Evolutionary conservation across 1,140 invertebrate genomes (phyloP), one percentile per base, ranked within the genome.

Genomic region (Tigriopus japonicus): DNA sequence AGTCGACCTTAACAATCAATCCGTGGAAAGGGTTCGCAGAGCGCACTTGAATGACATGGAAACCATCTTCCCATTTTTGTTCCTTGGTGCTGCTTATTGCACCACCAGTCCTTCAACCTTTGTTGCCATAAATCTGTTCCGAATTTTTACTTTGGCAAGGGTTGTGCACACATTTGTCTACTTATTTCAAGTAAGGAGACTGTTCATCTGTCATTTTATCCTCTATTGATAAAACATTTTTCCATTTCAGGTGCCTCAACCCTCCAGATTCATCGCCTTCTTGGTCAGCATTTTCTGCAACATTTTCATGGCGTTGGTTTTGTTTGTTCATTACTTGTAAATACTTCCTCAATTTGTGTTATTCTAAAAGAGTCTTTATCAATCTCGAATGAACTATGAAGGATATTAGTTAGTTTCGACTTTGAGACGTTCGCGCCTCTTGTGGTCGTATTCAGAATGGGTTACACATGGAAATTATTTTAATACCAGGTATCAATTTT

Each of bases 11-110:
- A 72, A 76, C 62, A 74, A 81, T 65, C 70, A 71, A 6, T 74
- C 79, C 64, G 70, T 81, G 0, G 79, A 80, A 66, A 72, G 79
- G 62, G 72, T 78, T 13, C 72, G 71, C 62, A 66, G 71, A 64
- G 78, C 79, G 12, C 82, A 84, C 66, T 69, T 75, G 56, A 84
- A 84, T 65, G 82, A 84, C 66, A 64, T 84, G 56, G 82, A 84
- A 68, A 84, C 82, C 64, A 75, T 83, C 60, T 67, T 79, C 10
- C 73, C 78, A 5, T 84, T 82, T 71, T 72, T 81, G 7, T 65
- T 76, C 1, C 69, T 79, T 43, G 80, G 77, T 1, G 72, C 76
- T 0, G 62, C 81, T 1, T 84, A 81, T 68, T 68, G 80, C 0
- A 66, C 76, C 42, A 82, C 79, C 1, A 71, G 72, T 51, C 82